Base-by-base conservation (phyloP, 1,140 invertebrate genomes). In the Nylanderia fulva region DNA sequence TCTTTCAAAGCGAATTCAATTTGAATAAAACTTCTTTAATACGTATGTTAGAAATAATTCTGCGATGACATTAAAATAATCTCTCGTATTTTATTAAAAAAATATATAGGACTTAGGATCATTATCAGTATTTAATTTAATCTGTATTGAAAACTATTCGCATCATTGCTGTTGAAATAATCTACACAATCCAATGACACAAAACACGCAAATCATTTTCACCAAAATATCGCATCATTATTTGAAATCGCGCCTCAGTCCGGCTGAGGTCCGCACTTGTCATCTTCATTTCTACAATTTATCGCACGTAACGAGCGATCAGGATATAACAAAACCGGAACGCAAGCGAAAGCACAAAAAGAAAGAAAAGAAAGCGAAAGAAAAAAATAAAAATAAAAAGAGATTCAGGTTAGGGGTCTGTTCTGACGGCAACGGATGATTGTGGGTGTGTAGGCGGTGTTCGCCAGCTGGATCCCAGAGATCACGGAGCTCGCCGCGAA, bases 401-500 rank as follows among this genome's bases (percentile, higher is more conserved):
- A 86, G 75, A 64, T 71, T 77, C 86, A 91, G 90, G 91, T 86
- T 92, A 91, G 92, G 91, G 88, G 82, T 91, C 90, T 91, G 91
- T 91, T 94, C 91, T 94, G 91, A 95, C 92, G 93, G 93, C 91
- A 94, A 93, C 91, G 93, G 92, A 94, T 95, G 91, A 94, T 95
- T 95, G 94, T 95, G 95, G 94, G 95, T 95, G 96, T 96, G 94
- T 98, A 98, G 98, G 98, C 98, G 96, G 98, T 99, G 96, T 99
- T 99, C 97, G 98, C 98, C 96, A 99, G 98, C 97, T 99, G 98
- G 98, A 99, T 99, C 96, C 99, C 99, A 95, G 99, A 99, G 97
- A 99, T 99, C 96, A 98, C 98, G 95, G 98, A 99, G 96, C 98
- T 99, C 96, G 97, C 99, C 95, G 98, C 98, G 95, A 98, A 98